Conservation (phyloP, 2,113 vertebrate species). For the Lamprotornis superbus region DNA sequence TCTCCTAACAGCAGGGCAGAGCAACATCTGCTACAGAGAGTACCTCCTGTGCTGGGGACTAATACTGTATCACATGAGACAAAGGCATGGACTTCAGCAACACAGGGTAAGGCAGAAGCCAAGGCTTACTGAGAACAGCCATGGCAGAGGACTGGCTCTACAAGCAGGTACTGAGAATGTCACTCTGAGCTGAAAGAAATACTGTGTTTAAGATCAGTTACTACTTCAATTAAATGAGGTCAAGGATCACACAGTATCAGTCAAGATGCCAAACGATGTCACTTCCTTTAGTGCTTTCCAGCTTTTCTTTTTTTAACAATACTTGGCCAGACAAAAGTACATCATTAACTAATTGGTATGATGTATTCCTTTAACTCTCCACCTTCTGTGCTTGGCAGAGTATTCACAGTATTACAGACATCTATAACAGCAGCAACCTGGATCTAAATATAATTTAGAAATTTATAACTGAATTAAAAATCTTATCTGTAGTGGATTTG, state of each 20-base stretch:
- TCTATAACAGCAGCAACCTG: background rate
- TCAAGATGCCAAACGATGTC: background rate
- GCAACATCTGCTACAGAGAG: background rate
- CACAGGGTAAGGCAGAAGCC: background rate
- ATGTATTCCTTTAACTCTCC: constrained; percentile 20
- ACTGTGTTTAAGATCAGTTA: background rate
- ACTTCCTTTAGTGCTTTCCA: constrained; percentile 43
- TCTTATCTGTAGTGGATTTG: background rate
- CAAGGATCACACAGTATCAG: background rate
- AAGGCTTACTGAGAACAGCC: background rate
- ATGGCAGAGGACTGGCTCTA: background rate
- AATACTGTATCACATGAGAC: rapidly evolving
- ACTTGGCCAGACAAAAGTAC: constrained; percentile 17
- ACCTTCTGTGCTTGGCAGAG: background rate
- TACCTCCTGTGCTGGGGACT: background rate
- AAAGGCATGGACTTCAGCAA: background rate
- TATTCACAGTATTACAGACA: background rate
- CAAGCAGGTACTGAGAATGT: background rate
- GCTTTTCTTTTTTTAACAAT: background rate
- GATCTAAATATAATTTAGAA: background rate
- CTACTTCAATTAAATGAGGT: constrained; percentile 11
- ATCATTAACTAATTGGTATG: constrained; percentile 35
- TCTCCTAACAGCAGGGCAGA: background rate
- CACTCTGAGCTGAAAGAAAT: background rate
- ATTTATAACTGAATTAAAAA: background rate